A percentile compares a stretch with the other conserved stretches of the same genome.
These are phyloP conservation scores for Euura saliciscinereae DNA, from an alignment of 1,140 invertebrate genomes.

Conservation along the genomic window DNA sequence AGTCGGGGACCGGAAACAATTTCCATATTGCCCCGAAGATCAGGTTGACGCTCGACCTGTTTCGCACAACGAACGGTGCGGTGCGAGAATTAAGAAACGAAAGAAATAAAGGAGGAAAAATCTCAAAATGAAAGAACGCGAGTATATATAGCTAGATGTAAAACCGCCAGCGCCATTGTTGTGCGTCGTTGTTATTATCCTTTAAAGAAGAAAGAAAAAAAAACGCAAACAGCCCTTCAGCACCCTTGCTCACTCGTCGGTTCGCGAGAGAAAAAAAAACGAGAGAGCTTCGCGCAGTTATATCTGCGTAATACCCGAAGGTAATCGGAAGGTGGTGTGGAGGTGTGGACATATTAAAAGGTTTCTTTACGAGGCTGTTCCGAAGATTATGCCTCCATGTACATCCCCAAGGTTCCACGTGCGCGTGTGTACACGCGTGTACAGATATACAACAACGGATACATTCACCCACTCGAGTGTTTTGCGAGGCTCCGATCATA, in stretches of 20 bases:
- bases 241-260: neutral
- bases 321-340: neutral
- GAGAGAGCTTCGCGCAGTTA: neutral
- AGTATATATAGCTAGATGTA: neutral
- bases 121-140: neutral
- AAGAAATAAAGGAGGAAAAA: neutral
- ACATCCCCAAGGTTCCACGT: no score
- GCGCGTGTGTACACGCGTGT: no score
- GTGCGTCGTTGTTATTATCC: neutral
- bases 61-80: neutral
- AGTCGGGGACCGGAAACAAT: neutral
- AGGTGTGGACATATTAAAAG: constrained; percentile 7
- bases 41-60: neutral
- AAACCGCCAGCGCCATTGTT: neutral
- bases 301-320: constrained; percentile 1
- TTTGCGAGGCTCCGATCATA: neutral
- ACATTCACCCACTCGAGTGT: neutral
- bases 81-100: neutral
- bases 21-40: neutral
- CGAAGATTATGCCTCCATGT: neutral
- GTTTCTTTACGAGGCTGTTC: constrained; percentile 6
- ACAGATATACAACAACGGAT: no score
- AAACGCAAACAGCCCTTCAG: no score
- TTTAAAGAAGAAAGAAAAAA: neutral
- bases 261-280: no score